Evolutionary conservation across 2,113 vertebrate genomes (phyloP).

Genomic region (Hirundichthys speculiger): DNA sequence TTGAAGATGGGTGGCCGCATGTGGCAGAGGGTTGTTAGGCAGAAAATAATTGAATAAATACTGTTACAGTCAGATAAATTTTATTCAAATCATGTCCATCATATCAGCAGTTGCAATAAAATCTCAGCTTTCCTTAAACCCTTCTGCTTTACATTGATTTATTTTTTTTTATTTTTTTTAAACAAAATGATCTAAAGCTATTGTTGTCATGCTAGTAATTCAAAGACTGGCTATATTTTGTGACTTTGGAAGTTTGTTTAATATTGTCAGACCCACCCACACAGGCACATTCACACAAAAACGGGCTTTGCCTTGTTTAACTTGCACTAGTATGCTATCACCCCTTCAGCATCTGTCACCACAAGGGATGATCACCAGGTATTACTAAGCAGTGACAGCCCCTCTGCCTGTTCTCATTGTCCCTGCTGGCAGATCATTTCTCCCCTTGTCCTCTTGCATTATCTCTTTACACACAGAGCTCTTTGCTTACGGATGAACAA

Average conservation of each 20-base stretch:
- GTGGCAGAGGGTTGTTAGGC: conserved; percentile 19
- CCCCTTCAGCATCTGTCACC: conserved; percentile 69
- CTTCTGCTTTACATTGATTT: background rate
- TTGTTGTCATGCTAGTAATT: conserved; percentile 5
- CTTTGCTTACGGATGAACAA: conserved; percentile 53
- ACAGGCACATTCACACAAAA: conserved; percentile 21
- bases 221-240: conserved; percentile 5
- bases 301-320: conserved; percentile 17
- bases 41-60: background rate
- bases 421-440: conserved; percentile 68
- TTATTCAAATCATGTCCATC: conserved; percentile 8
- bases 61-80: background rate
- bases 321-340: conserved; percentile 38
- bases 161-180: background rate
- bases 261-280: conserved; percentile 8
- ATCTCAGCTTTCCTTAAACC: conserved; percentile 21
- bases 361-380: conserved; percentile 59
- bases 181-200: conserved; percentile 1
- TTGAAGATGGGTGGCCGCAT: conserved; percentile 22
- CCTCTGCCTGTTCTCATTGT: conserved; percentile 46
- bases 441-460: conserved; percentile 73
- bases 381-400: conserved; percentile 61
- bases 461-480: conserved; percentile 55
- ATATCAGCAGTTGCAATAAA: conserved; percentile 13
- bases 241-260: conserved; percentile 8